phyloP scores from a whole-genome alignment of 2,888 invertebrate genomes.

The Artemia sinica region DNA sequence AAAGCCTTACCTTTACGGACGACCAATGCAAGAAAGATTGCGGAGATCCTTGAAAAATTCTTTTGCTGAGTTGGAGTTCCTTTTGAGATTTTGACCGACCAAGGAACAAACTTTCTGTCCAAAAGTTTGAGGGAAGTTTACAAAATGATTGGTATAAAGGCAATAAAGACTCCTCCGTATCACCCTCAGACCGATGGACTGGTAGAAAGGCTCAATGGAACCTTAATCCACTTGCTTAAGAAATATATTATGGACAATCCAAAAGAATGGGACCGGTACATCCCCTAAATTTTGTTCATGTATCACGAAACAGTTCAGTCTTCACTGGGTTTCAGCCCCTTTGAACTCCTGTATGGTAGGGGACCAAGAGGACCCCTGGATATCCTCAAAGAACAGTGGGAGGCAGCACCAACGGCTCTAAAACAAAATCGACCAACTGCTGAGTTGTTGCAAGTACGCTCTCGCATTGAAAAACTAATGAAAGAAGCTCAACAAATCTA shows the following conservation, averaged over 20 bases:
- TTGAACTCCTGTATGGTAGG: background rate
- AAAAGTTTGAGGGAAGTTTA: background rate
- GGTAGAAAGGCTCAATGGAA: background rate
- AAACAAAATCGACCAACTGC: background rate
- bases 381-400: slow-evolving; percentile 5
- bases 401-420: background rate
- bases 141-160: background rate
- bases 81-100: background rate
- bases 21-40: too few relatives aligned
- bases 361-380: background rate
- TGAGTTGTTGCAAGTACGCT: too few relatives aligned
- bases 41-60: too few relatives aligned
- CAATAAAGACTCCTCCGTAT: background rate
- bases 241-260: background rate
- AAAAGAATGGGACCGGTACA: too few relatives aligned
- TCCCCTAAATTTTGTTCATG: too few relatives aligned
- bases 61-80: background rate
- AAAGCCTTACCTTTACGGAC: too few relatives aligned
- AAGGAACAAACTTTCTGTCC: background rate
- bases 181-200: background rate
- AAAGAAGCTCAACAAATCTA: too few relatives aligned
- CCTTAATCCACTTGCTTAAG: background rate
- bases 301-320: too few relatives aligned
- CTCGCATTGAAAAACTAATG: too few relatives aligned
- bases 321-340: too few relatives aligned